Evolutionary conservation across 2,113 vertebrate species (phyloP).

Genomic region (Oostethus manadensis): DNA sequence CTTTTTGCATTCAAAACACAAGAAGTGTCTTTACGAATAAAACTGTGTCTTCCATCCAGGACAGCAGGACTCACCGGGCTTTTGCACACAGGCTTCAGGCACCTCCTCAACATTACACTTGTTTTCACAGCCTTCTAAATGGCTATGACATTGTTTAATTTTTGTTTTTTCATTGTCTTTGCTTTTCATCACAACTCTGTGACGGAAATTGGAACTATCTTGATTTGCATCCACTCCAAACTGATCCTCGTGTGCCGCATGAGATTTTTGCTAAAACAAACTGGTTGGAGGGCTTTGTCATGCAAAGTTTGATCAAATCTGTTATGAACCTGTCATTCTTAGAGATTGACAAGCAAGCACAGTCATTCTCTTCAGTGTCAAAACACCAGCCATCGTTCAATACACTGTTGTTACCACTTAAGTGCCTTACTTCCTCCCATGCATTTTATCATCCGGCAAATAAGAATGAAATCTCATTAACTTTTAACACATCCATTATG

Average conservation of each 20-base stretch:
- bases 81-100: slow-evolving; percentile 56
- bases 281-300: neutral
- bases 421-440: slow-evolving; percentile 67
- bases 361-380: slow-evolving; percentile 8
- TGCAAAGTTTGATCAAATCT: slow-evolving; percentile 3
- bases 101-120: slow-evolving; percentile 34
- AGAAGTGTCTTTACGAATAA: slow-evolving; percentile 4
- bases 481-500: slow-evolving; percentile 47
- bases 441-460: slow-evolving; percentile 35
- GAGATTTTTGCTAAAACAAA: neutral
- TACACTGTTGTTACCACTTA: slow-evolving; percentile 61
- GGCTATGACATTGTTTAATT: slow-evolving; percentile 18
- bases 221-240: slow-evolving; percentile 44
- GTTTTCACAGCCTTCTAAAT: slow-evolving; percentile 27
- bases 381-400: slow-evolving; percentile 33
- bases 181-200: slow-evolving; percentile 11
- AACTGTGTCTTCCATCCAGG: slow-evolving; percentile 28
- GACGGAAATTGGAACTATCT: slow-evolving; percentile 5
- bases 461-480: slow-evolving; percentile 11
- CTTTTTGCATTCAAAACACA: neutral
- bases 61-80: slow-evolving; percentile 38
- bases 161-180: slow-evolving; percentile 18
- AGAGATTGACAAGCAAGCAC: slow-evolving; percentile 7
- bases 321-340: slow-evolving; percentile 19
- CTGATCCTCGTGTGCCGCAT: neutral